Base-by-base conservation (phyloP, 2,888 invertebrate genomes). In the Temnothorax rugatulus region DNA sequence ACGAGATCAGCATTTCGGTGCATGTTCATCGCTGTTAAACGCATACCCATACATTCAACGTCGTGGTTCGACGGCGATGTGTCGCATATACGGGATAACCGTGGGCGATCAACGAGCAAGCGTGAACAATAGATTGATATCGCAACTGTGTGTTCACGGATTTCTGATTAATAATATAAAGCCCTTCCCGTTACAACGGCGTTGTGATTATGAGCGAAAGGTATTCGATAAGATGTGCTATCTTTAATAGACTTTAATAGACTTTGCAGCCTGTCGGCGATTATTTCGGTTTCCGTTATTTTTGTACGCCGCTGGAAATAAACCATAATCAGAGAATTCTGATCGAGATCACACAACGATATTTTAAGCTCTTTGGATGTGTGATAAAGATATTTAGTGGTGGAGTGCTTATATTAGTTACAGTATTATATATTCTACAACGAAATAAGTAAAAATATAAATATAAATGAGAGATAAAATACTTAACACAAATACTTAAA, bases 151-250 rank as follows among this genome's bases (percentile, higher is more conserved):
- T 34, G 74, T 81, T 86, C 86, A 86, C 77, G 85, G 82, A 89
- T 88, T 84, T 84, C 82, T 73, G 81, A 87, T 89, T 87, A 87
- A 86, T 79, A 75, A 59, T 76, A 85, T 83, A 88, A 88, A 87
- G 83, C 85, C 64, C n/a, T 29, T 25, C 29, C 77, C 81, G 75
- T 59, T 69, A 25, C 25, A 66, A 83, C 25, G 68, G 59, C 11
- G 13, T 54, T 57, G 59, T 82, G 61, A 76, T 71, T 77, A 88
- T 84, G 47, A 79, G 75, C 66, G 77, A 63, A n/a, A n/a, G 21
- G 83, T 84, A n/a, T 21, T 13, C 59, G 86, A 88, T 88, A 88
- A 85, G 50, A 59, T 52, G 29, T 52, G 29, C 25, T 86, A 86
- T 88, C 86, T 85, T 84, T 68, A 81, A 85, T 82, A 71, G 82